Evolutionary conservation across 2,888 invertebrate species (phyloP).

Genomic region (Athalia circularis): DNA sequence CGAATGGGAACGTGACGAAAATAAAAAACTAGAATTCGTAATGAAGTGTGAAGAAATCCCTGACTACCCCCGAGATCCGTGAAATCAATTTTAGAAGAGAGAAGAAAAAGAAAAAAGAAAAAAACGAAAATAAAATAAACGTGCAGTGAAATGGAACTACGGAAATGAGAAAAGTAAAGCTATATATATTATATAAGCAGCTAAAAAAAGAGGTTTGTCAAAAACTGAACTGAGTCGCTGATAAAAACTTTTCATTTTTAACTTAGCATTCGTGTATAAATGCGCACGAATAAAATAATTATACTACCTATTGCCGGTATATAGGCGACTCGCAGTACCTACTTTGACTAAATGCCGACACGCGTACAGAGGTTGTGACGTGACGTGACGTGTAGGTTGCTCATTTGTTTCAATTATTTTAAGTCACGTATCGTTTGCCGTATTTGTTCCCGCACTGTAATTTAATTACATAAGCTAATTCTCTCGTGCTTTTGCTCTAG

Average conservation of each 20-base stretch:
- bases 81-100: constrained; percentile 20
- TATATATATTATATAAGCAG: too few species aligned
- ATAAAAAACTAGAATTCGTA: constrained; percentile 26
- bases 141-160: background rate
- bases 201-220: constrained; percentile 4
- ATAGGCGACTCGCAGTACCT: constrained; percentile 1
- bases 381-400: constrained; percentile 53
- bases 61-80: background rate
- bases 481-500: constrained; percentile 51
- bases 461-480: constrained; percentile 59
- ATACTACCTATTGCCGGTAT: constrained; percentile 1
- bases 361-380: constrained; percentile 55
- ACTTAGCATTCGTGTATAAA: background rate
- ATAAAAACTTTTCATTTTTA: background rate
- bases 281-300: background rate
- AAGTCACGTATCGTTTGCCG: constrained; percentile 68
- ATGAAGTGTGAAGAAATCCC: constrained; percentile 18
- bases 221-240: background rate
- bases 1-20: constrained; percentile 38
- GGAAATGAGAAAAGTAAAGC: background rate
- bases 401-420: constrained; percentile 69
- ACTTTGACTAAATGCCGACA: constrained; percentile 48
- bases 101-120: constrained; percentile 12
- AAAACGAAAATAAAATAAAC: background rate
- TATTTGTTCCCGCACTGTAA: constrained; percentile 58